Conservation (phyloP, 1,140 invertebrate species). For the Conus betulinus region DNA sequence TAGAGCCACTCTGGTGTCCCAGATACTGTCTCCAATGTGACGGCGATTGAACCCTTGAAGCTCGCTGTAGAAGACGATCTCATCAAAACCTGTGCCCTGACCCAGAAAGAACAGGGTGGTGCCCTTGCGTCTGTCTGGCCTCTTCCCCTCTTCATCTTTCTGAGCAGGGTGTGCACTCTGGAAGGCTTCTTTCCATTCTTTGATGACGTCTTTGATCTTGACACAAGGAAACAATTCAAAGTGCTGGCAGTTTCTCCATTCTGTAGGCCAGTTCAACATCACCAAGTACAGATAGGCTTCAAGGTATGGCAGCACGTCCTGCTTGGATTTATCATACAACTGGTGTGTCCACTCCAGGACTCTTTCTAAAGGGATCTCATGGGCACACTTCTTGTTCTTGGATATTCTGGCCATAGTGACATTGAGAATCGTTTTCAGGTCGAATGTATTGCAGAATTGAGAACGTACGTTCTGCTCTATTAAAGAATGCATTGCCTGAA, state of each 20-base stretch:
- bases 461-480: slow-evolving; percentile 36
- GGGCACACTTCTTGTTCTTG: neutral
- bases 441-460: slow-evolving; percentile 28
- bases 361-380: neutral
- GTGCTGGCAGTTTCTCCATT: slow-evolving; percentile 32
- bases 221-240: slow-evolving; percentile 1
- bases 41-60: slow-evolving; percentile 9
- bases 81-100: slow-evolving; percentile 38
- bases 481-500: slow-evolving; percentile 11
- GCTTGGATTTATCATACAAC: slow-evolving; percentile 27
- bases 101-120: slow-evolving; percentile 50
- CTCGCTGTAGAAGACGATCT: slow-evolving; percentile 40
- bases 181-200: slow-evolving; percentile 43
- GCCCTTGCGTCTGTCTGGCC: slow-evolving; percentile 46
- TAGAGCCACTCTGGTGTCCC: slow-evolving; percentile 32
- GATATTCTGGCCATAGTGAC: slow-evolving; percentile 19
- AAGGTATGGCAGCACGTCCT: slow-evolving; percentile 18
- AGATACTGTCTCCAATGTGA: slow-evolving; percentile 36
- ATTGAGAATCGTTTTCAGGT: slow-evolving; percentile 30
- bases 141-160: slow-evolving; percentile 39
- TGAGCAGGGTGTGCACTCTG: slow-evolving; percentile 39
- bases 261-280: slow-evolving; percentile 44
- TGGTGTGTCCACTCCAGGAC: slow-evolving; percentile 33
- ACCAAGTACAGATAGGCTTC: slow-evolving; percentile 42
- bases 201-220: slow-evolving; percentile 36